Evolutionary conservation across 2,888 invertebrate genomes (phyloP), one percentile per base, ranked within the genome.

Genomic region (Ennomos quercinarius): DNA sequence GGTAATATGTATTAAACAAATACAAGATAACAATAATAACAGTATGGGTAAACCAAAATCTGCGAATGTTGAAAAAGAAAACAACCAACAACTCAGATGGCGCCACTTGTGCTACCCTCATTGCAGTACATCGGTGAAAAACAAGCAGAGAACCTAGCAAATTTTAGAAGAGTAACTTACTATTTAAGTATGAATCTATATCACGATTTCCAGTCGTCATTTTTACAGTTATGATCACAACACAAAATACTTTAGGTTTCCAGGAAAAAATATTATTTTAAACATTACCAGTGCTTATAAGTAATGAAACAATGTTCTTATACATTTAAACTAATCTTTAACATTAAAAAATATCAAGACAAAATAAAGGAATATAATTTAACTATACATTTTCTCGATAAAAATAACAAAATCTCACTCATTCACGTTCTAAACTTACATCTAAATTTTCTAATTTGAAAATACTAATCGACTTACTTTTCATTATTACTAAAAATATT

Each of bases 201-300:
- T 87, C 87, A 89, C 87, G 86, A 77, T 82, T 78, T 77, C 77
- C 87, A 87, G 87, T 87, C 81, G 68, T 72, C 77, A 75, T 80
- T 78, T 80, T 70, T 78, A 81, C 76, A 80, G 10, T 50, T 6
- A 46, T 37, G 46, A 60, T 61, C 55, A 61, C 55, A 61, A 61
- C 50, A 11, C 50, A 56, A 60, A 55, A 71, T 50, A 68, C 34
- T 46, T 36, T 40, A 49, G 13, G 27, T 34, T 38, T 11, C 46
- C 12, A 13, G 59, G 53, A 57, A 60, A 41, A 60, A 52, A 49
- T 57, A 50, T 61, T 51, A 58, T 10, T n/a, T 9, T 39, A 1
- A 13, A 40, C 41, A 39, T 45, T 35, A 60, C 50, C 38, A 43
- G 43, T 38, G 40, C 36, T 44, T 12, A 27, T 12, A 43, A 17